phyloP scores from a whole-genome alignment of 2,113 vertebrate genomes.

The Zonotrichia leucophrys region DNA sequence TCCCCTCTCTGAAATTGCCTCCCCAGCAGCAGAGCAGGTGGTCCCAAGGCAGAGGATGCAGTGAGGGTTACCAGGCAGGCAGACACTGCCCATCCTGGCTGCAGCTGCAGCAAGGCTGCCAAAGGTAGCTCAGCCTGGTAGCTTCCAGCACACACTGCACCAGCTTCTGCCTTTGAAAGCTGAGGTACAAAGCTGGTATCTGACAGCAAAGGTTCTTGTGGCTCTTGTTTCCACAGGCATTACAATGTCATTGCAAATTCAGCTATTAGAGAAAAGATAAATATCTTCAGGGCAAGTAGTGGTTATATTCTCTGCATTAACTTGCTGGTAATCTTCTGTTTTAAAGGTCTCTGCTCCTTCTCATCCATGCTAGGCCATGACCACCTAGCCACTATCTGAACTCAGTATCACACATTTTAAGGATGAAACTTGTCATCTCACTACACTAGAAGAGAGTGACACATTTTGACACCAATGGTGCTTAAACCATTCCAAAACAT shows the following conservation, averaged over 20 bases:
- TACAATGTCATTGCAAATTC: slow-evolving; percentile 1
- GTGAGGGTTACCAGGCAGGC: rapidly evolving
- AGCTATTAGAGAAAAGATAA: not conserved
- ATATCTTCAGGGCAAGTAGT: not conserved
- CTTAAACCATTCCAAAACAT: not conserved
- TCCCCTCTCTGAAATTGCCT: not conserved
- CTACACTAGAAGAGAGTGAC: rapidly evolving
- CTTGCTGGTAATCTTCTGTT: not conserved
- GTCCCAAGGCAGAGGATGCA: not conserved
- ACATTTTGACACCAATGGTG: rapidly evolving
- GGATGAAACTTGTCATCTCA: not conserved
- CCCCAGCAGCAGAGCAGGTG: not conserved
- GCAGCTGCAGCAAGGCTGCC: not conserved
- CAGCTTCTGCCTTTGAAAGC: not conserved
- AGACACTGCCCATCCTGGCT: rapidly evolving
- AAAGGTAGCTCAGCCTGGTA: not conserved
- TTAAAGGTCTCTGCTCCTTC: not conserved
- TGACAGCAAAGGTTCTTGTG: not conserved
- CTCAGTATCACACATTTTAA: not conserved
- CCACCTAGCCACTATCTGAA: not conserved
- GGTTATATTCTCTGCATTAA: not conserved
- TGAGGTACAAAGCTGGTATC: not conserved
- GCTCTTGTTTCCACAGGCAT: not conserved
- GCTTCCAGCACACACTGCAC: rapidly evolving
- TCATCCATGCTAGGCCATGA: not conserved